Evolutionary conservation across 2,888 invertebrate species (phyloP), one percentile per base, ranked within the genome.

Genomic region (Hetaerina titia): DNA sequence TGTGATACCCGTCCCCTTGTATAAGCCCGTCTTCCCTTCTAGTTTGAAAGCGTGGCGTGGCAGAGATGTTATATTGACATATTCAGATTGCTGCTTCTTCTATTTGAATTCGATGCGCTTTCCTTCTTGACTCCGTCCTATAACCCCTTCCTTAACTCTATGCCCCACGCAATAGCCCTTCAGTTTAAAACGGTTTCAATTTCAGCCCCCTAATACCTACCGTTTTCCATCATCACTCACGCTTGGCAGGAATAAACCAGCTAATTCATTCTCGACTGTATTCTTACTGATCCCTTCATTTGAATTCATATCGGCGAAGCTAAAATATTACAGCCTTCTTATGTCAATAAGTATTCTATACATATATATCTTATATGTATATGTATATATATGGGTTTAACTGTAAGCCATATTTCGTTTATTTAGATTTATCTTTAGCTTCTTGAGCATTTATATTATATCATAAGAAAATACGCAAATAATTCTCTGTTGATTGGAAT

Each of bases 81-180:
- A 92, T 92, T 92, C 92, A 92, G 69, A 92, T 92, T 64, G 69
- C 92, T 56, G 57, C 69, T 69, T 25, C 92, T 92, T 69, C 92
- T 69, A 69, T 56, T 31, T 31, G 81, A 8, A 31, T 81, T 81
- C 57, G 56, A 69, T 56, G n/a, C 69, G 92, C 69, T 92, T 69
- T 92, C 69, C 69, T 92, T 45, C 69, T 74, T n/a, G 56, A 9
- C 92, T 56, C 31, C 7, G 69, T 74, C 63, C 13, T 92, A 4
- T 15, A 25, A 17, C 58, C 63, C 90, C 60, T 90, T 69, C 69
- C 8, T 90, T 25, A 31, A 64, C 60, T 25, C 17, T 64, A n/a
- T n/a, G 45, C 13, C 69, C 64, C 31, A 15, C 31, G 90, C 69
- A 19, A 56, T 74, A 9, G 64, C n/a, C 56, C 56, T 11, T 56